A percentile compares a stretch with the other conserved stretches of the same genome.
Evolutionary conservation across 2,888 invertebrate genomes (phyloP).

Genomic region (Rotaria macrura): DNA sequence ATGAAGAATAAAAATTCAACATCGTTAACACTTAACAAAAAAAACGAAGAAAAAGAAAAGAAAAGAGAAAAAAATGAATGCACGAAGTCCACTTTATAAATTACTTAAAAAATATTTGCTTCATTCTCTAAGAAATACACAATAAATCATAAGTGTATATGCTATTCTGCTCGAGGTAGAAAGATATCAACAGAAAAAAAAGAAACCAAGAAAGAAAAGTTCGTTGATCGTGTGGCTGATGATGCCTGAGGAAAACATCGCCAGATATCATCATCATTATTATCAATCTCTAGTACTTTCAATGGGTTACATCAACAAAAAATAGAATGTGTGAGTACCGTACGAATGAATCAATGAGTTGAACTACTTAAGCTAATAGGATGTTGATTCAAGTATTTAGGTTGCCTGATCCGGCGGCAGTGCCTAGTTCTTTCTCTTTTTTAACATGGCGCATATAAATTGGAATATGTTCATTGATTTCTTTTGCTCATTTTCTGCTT

Average conservation of each 20-base stretch:
- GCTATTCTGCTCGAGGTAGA: background rate
- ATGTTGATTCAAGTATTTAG: constrained; percentile 15
- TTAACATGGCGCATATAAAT: background rate
- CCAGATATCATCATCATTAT: background rate
- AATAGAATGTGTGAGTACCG: background rate
- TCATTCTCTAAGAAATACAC: too few relatives aligned
- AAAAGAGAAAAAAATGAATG: background rate
- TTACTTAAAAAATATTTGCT: background rate
- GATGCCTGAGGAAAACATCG: background rate
- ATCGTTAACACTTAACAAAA: background rate
- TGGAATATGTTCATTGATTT: background rate
- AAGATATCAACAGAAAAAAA: background rate
- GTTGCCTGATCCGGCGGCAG: background rate
- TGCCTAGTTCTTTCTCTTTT: background rate
- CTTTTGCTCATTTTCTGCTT: background rate
- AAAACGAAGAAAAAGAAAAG: too few relatives aligned
- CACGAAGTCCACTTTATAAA: background rate
- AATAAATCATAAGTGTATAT: background rate
- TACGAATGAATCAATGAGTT: background rate
- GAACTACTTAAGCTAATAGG: background rate
- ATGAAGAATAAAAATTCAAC: background rate
- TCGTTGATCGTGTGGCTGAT: background rate
- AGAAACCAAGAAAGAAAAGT: background rate
- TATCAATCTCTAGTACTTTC: background rate
- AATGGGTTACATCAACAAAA: background rate